A percentile compares a stretch with the other conserved stretches of the same genome.
These are phyloP conservation scores for Phallusia fumigata DNA, from an alignment of 23 tunicate genomes.

Conservation along the genomic window DNA sequence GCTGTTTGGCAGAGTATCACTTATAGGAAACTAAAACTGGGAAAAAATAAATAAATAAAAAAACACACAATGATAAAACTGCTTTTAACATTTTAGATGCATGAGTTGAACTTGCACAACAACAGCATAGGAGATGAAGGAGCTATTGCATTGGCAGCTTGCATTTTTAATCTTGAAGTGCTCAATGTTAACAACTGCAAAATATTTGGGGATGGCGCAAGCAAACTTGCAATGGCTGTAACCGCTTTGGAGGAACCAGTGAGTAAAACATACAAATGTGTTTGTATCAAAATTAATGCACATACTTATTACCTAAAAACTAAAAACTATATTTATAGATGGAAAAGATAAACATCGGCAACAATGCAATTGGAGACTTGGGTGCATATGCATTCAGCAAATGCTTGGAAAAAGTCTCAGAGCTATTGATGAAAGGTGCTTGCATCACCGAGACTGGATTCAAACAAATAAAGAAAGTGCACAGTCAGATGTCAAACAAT, in stretches of 20 bases:
- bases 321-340: neutral
- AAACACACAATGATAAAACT: no score
- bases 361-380: neutral
- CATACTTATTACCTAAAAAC: no score
- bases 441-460: neutral
- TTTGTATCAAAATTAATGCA: no score
- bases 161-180: neutral
- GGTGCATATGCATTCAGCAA: neutral
- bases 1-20: no score
- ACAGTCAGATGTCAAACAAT: neutral
- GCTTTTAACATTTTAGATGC: no score
- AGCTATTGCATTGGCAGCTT: neutral
- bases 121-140: neutral
- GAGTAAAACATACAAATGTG: neutral
- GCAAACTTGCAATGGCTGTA: neutral
- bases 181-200: neutral
- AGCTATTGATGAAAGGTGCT: neutral
- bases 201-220: neutral
- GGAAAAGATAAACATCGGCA: neutral
- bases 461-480: neutral
- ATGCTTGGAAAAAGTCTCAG: neutral
- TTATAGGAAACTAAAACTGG: no score
- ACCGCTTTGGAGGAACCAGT: neutral
- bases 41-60: no score
- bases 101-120: neutral